Evolutionary conservation across 2,888 invertebrate genomes (phyloP).

Genomic region (Torymus aiolomorphi): DNA sequence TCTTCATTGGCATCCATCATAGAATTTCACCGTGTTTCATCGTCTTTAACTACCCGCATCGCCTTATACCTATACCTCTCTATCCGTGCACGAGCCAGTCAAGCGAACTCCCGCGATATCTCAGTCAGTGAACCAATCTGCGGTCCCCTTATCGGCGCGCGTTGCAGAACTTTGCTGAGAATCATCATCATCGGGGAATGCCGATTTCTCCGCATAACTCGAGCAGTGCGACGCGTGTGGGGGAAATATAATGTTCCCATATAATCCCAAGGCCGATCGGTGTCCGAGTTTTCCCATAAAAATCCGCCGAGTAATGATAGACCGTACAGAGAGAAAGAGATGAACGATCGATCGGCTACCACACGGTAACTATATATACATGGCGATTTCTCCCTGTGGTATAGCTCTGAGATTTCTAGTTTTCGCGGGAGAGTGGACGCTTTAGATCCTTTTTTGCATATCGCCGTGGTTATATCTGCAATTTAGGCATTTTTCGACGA

Average conservation of each 20-base stretch:
- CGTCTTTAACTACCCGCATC: no score
- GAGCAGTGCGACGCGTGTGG: conserved; percentile 1
- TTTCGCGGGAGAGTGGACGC: not conserved
- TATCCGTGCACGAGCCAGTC: no score
- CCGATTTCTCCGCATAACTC: conserved; percentile 49
- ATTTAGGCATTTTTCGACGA: conserved; percentile 19
- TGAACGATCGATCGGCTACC: conserved; percentile 56
- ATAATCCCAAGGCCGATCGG: conserved; percentile 32
- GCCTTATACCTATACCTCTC: no score
- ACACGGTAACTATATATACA: conserved; percentile 54
- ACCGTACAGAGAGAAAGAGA: conserved; percentile 12
- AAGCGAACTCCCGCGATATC: no score
- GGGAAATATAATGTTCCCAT: conserved; percentile 15
- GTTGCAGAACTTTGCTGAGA: no score
- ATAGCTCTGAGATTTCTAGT: conserved; percentile 16
- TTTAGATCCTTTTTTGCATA: not conserved
- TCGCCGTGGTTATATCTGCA: not conserved
- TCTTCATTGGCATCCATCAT: no score
- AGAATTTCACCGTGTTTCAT: no score
- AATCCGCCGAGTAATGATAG: conserved; percentile 55
- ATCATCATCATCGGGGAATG: no score
- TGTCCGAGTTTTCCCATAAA: conserved; percentile 56
- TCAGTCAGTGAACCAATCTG: no score
- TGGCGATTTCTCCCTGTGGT: conserved; percentile 57
- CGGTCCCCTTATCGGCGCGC: no score